Evolutionary conservation across 2,113 vertebrate species (phyloP), one percentile per base, ranked within the genome.

Genomic region (Lates calcarifer): DNA sequence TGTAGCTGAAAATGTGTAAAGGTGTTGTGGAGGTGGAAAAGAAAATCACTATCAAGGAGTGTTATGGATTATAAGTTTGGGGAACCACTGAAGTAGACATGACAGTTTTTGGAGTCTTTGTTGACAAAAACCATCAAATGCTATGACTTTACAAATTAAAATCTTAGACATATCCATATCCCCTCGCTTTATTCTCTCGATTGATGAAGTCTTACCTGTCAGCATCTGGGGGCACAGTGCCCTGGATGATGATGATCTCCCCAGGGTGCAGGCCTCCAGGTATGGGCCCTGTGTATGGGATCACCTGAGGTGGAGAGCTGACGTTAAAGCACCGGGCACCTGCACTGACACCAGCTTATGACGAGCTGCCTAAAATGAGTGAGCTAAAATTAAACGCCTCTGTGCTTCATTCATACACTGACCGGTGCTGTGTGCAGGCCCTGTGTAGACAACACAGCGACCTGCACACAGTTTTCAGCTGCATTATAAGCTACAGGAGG

Each of bases 271-370:
- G 82, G 39, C 95, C 96, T 86, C 94, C 96, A 61, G 95, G 89
- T 89, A 99, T 96, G 65, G 95, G 95, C 68, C 96, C 96, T 28
- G 95, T 95, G 88, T 96, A 98, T 0, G 98, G 98, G 87, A 97
- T 91, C 66, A 75, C 74, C 98, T 98, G 86, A 26, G 79, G 20
- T 20, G 62, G 78, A 69, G 5, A 49, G 57, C 3, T 62, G 39
- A 41, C 31, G 57, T 78, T 67, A 66, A 15, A 68, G 35, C 47
- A 10, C 15, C 11, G 24, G 14, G 63, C 2, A 58, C 39, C n/a
- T 65, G 63, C 33, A 74, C 55, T 28, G 35, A 33, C 72, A 56
- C 3, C 41, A 56, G 3, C 41, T 68, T 37, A 26, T 26, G 12
- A 43, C 51, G 28, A 28, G 49, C 61, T 39, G 60, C 22, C 15